These are phyloP conservation scores for Pocillopora meandrina DNA, from an alignment of 92 coral and sea anemone species.

Conservation along the genomic window DNA sequence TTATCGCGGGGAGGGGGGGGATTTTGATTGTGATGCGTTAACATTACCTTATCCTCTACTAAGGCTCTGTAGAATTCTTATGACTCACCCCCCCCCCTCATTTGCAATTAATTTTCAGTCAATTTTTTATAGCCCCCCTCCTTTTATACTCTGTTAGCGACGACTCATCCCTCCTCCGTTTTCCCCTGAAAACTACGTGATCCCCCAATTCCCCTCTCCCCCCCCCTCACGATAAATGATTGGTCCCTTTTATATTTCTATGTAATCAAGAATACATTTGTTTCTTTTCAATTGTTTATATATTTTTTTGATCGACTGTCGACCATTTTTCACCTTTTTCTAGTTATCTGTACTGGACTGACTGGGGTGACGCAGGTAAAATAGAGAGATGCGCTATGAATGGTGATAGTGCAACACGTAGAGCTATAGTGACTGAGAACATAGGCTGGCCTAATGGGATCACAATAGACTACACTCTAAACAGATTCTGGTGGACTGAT, in stretches of 20 bases:
- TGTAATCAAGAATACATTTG: neutral
- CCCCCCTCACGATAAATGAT: too few species aligned
- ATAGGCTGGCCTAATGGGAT: constrained; percentile 78
- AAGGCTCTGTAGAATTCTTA: neutral
- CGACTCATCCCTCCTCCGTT: too few species aligned
- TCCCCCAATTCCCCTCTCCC: too few species aligned
- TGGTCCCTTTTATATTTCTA: neutral
- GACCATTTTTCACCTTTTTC: neutral
- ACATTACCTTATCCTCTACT: too few species aligned
- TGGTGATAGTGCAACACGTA: constrained; percentile 56
- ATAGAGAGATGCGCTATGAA: constrained; percentile 80
- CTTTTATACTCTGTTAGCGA: too few species aligned
- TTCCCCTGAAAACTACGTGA: too few species aligned
- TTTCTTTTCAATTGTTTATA: too few species aligned
- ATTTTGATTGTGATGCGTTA: too few species aligned
- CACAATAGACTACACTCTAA: constrained; percentile 62
- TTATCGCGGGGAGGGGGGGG: too few species aligned
- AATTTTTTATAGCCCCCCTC: too few species aligned
- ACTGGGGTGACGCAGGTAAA: constrained; percentile 72
- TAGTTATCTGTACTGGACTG: constrained; percentile 81
- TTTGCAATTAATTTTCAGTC: too few species aligned
- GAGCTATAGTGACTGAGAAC: constrained; percentile 36
- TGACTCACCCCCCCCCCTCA: too few species aligned
- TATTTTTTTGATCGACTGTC: neutral
- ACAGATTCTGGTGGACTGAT: constrained; percentile 82